A percentile compares a stretch with the other conserved stretches of the same genome.
Conservation (phyloP, 2,888 invertebrate species). For the Cataglyphis cursor region DNA sequence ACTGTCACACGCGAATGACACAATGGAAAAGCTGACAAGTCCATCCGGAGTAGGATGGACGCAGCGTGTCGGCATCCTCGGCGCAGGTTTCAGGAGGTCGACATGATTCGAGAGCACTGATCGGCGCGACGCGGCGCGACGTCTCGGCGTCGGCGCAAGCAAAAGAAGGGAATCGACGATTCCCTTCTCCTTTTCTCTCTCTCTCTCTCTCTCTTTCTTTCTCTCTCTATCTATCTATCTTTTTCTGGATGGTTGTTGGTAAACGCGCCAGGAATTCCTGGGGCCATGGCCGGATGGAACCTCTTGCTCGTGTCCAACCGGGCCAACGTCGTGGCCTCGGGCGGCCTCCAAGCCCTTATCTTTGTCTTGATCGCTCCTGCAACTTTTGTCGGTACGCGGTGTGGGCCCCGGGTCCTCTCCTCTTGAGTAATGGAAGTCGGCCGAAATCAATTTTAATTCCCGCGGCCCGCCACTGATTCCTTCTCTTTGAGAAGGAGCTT, state of each 20-base stretch:
- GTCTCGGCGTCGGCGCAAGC: slow-evolving; percentile 65
- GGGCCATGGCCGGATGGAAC: slow-evolving; percentile 73
- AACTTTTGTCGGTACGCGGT: slow-evolving; percentile 82
- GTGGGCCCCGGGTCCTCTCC: slow-evolving; percentile 75
- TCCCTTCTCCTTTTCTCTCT: slow-evolving; percentile 35
- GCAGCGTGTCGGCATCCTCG: slow-evolving; percentile 15
- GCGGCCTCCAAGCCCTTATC: slow-evolving; percentile 76
- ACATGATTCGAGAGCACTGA: slow-evolving; percentile 10
- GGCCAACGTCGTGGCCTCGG: slow-evolving; percentile 61
- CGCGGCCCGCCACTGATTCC: slow-evolving; percentile 72
- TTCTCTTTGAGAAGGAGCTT: slow-evolving; percentile 67
- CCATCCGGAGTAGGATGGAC: slow-evolving; percentile 59
- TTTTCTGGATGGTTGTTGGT: slow-evolving; percentile 72
- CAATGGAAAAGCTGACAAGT: slow-evolving; percentile 68
- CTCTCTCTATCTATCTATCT: background rate
- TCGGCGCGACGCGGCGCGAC: slow-evolving; percentile 46
- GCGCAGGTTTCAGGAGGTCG: slow-evolving; percentile 13
- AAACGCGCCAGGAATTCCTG: slow-evolving; percentile 82
- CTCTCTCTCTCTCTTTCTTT: slow-evolving; percentile 13
- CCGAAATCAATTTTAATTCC: slow-evolving; percentile 84
- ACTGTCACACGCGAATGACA: slow-evolving; percentile 58
- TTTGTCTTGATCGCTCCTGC: slow-evolving; percentile 78
- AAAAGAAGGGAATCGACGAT: slow-evolving; percentile 71
- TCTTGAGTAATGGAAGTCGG: slow-evolving; percentile 83
- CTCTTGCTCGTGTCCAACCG: slow-evolving; percentile 68